Conservation (phyloP, 2,113 vertebrate species). For the Cathartes aura region DNA sequence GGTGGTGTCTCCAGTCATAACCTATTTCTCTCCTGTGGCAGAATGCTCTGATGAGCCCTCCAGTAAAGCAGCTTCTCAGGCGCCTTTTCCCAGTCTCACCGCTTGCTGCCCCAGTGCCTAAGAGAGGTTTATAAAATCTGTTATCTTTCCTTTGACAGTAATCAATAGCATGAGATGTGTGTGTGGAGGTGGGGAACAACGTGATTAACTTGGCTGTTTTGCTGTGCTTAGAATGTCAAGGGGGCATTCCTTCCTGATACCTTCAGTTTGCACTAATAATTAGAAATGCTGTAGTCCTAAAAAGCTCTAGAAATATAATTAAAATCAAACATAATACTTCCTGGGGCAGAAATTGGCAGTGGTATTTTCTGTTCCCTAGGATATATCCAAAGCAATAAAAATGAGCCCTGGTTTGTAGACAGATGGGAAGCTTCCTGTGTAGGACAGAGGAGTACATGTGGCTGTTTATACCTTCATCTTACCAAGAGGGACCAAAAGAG, state of each 20-base stretch:
- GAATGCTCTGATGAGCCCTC: not conserved
- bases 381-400: not conserved
- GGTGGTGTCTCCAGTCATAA: not conserved
- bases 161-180: not conserved
- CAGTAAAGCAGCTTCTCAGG: not conserved
- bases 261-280: conserved; percentile 12
- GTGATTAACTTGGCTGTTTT: not conserved
- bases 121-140: not conserved
- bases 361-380: not conserved
- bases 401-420: not conserved
- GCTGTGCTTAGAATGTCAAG: not conserved
- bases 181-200: not conserved
- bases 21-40: not conserved
- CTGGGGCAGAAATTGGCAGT: not conserved
- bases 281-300: not conserved
- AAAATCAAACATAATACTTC: conserved; percentile 24
- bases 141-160: not conserved
- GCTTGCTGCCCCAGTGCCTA: not conserved
- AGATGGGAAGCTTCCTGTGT: conserved; percentile 5
- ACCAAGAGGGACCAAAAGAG: not conserved
- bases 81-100: not conserved
- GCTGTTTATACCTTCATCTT: not conserved
- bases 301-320: conserved; percentile 11
- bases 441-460: not conserved
- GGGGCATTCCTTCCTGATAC: not conserved